phyloP scores from a whole-genome alignment of 2,113 vertebrate species.

The Charadrius vociferus region DNA sequence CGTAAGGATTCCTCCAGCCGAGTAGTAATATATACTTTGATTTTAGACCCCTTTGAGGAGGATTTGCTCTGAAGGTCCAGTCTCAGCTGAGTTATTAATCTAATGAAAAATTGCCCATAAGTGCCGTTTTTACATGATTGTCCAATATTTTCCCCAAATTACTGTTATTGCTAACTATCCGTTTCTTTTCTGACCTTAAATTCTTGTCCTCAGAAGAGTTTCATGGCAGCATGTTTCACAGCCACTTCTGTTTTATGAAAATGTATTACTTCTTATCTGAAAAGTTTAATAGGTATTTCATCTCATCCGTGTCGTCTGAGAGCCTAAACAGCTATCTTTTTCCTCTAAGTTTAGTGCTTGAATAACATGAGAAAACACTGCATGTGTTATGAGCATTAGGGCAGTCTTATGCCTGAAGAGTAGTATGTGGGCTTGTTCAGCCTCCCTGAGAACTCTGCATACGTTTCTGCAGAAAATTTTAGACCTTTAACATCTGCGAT shows the following conservation, averaged over 20 bases:
- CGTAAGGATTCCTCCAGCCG: neutral
- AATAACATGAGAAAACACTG: neutral
- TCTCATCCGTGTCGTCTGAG: neutral
- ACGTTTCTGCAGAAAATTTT: neutral
- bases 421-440: neutral
- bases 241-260: neutral
- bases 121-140: neutral
- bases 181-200: neutral
- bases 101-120: neutral
- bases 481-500: neutral
- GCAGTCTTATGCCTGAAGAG: neutral
- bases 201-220: neutral
- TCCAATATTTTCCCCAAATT: neutral
- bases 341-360: neutral
- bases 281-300: neutral
- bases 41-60: neutral
- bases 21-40: neutral
- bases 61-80: neutral
- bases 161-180: neutral
- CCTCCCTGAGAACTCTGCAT: no score
- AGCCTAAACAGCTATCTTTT: neutral
- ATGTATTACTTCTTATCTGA: neutral
- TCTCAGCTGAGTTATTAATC: neutral
- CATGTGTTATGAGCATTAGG: accelerated
- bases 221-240: neutral